A percentile compares a stretch with the other conserved stretches of the same genome.
These are phyloP conservation scores for Cristatella mucedo DNA, from an alignment of 2,888 invertebrate genomes.

Conservation along the genomic window DNA sequence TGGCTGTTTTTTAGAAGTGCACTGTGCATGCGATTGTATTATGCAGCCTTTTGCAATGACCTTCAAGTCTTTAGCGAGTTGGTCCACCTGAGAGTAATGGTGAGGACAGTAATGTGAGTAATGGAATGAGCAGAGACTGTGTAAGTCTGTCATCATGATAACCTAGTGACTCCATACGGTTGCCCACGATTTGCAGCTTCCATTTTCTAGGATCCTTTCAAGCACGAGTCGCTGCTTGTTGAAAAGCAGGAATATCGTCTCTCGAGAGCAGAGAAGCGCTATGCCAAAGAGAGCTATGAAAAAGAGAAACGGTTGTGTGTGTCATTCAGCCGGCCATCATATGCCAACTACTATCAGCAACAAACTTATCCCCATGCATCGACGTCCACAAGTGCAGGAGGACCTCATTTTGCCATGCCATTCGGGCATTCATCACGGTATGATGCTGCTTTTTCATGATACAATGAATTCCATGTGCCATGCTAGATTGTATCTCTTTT, in stretches of 20 bases:
- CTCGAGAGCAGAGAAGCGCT: slow-evolving; percentile 75
- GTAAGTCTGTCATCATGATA: too few species aligned
- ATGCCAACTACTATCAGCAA: slow-evolving; percentile 27
- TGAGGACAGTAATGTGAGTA: neutral
- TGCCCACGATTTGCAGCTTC: too few species aligned
- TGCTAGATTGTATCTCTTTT: too few species aligned
- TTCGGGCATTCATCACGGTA: too few species aligned
- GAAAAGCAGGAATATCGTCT: slow-evolving; percentile 86
- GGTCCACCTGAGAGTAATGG: neutral
- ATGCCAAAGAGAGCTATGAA: slow-evolving; percentile 82
- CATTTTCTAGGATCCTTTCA: slow-evolving; percentile 53
- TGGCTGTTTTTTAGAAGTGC: too few species aligned
- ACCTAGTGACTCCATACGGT: too few species aligned
- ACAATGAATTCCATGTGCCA: too few species aligned
- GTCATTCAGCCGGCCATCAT: slow-evolving; percentile 28
- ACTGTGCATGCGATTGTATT: too few species aligned
- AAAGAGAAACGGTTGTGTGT: slow-evolving; percentile 60
- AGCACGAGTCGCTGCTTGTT: slow-evolving; percentile 80
- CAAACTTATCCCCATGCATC: neutral
- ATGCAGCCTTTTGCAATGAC: too few species aligned
- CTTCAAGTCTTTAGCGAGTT: neutral
- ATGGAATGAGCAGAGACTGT: neutral
- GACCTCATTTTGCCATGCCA: too few species aligned
- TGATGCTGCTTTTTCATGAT: too few species aligned
- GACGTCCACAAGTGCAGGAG: too few species aligned